Base-by-base conservation (phyloP, 2,888 invertebrate species). In the Sesia bembeciformis region DNA sequence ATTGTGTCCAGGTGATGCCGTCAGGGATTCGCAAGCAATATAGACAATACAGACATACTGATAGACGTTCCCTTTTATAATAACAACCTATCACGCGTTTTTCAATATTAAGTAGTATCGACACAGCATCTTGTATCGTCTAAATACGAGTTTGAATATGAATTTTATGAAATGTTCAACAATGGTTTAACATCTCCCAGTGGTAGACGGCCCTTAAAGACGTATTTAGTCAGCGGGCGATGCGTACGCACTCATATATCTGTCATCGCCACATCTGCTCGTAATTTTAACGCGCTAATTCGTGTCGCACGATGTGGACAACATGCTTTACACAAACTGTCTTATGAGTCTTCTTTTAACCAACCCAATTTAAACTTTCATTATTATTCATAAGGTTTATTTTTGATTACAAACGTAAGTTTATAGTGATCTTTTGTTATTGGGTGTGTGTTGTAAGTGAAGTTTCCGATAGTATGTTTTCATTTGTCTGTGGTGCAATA, bases 241-340 rank as follows among this genome's bases (percentile, higher is more conserved):
- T 68, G 70, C 66, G 63, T 39, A 7, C 39, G 50, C 7, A 38
- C 23, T 64, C 63, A 65, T 83, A 83, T 76, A 81, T 84, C 81
- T 66, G 65, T 84, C 84, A 65, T 64, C 83, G 60, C 60, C 59
- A 64, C 78, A 79, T 80, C 76, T 78, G 81, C 62, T 70, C 57
- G 68, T 78, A 70, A 80, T 79, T 78, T 78, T 74, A 76, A 70
- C 68, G 68, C 68, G 68, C 63, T 79, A 76, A 78, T 79, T 76
- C 70, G 72, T 71, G 64, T 63, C 62, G 63, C 65, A 60, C 64
- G 63, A 66, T 62, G 62, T 72, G 65, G 64, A 73, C 60, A 60
- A 58, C 60, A 40, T 41, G 6, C 58, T 56, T 68, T 58, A 66
- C 39, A 49, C 43, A 40, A 59, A 69, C 66, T 46, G 57, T 59